Percentiles rank a stretch among this genome's conserved stretches.
phyloP scores from a whole-genome alignment of 2,113 vertebrate genomes.

The Ornithorhynchus anatinus region DNA sequence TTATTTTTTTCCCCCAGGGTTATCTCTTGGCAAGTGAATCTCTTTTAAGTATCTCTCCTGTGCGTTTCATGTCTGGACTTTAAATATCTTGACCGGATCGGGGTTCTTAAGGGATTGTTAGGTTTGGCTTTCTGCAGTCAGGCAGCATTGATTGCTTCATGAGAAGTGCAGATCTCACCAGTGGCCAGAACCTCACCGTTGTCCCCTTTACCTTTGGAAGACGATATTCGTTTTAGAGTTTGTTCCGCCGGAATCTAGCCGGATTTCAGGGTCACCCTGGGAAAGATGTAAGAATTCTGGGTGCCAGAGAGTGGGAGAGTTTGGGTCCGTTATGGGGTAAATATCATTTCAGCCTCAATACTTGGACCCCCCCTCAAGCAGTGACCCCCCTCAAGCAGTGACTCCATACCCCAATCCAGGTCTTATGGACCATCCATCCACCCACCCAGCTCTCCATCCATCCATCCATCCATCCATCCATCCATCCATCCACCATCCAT shows the following conservation, averaged over 20 bases:
- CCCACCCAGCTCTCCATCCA: too few species aligned
- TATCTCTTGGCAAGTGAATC: neutral
- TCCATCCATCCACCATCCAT: too few species aligned
- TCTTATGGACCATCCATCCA: too few species aligned
- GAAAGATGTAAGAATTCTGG: neutral
- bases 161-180: neutral
- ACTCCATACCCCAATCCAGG: too few species aligned
- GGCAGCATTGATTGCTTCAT: neutral
- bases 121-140: neutral
- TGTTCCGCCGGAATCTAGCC: constrained; percentile 9
- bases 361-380: too few species aligned
- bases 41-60: neutral
- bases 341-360: too few species aligned
- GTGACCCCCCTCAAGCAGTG: too few species aligned
- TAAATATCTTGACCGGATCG: neutral
- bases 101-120: neutral
- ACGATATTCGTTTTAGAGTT: constrained; percentile 23
- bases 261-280: neutral
- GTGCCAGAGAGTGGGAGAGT: neutral
- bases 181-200: constrained; percentile 5
- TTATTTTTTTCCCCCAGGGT: neutral
- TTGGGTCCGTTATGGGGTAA: too few species aligned
- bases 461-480: too few species aligned
- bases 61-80: neutral
- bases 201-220: constrained; percentile 4